phyloP scores from a whole-genome alignment of 1,140 invertebrate species.

The Pteromalus puparum region DNA sequence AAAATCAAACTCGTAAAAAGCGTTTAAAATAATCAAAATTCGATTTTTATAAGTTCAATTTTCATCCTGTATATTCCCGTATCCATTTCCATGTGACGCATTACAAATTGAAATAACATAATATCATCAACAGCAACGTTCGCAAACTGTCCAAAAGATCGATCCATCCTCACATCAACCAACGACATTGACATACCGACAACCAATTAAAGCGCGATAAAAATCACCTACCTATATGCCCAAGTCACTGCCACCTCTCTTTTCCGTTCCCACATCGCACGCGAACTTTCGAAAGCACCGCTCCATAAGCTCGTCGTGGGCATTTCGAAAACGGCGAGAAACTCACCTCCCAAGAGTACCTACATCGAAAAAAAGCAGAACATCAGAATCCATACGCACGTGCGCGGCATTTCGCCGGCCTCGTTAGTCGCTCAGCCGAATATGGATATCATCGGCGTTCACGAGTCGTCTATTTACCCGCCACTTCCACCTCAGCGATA shows the following conservation, averaged over 20 bases:
- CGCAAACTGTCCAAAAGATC: no score
- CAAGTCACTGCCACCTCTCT: background rate
- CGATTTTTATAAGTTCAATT: no score
- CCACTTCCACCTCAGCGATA: background rate
- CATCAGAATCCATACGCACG: background rate
- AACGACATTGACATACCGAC: background rate
- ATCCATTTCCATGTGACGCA: no score
- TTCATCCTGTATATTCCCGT: no score
- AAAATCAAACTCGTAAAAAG: no score
- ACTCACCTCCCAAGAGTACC: slow-evolving; percentile 10
- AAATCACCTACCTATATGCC: background rate
- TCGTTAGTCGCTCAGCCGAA: slow-evolving; percentile 14
- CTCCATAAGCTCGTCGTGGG: background rate
- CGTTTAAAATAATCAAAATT: no score
- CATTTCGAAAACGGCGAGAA: slow-evolving; percentile 23
- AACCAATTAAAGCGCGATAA: background rate
- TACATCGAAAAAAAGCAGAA: background rate
- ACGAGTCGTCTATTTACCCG: slow-evolving; percentile 2
- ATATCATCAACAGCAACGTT: no score
- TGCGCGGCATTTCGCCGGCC: slow-evolving; percentile 21
- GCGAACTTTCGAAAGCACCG: slow-evolving; percentile 1
- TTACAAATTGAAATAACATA: no score
- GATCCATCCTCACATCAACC: no score
- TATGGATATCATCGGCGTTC: slow-evolving; percentile 8
- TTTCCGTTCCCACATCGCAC: background rate